Conservation (phyloP, 2,797 vertebrate genomes). For the Cyclura pinguis region DNA sequence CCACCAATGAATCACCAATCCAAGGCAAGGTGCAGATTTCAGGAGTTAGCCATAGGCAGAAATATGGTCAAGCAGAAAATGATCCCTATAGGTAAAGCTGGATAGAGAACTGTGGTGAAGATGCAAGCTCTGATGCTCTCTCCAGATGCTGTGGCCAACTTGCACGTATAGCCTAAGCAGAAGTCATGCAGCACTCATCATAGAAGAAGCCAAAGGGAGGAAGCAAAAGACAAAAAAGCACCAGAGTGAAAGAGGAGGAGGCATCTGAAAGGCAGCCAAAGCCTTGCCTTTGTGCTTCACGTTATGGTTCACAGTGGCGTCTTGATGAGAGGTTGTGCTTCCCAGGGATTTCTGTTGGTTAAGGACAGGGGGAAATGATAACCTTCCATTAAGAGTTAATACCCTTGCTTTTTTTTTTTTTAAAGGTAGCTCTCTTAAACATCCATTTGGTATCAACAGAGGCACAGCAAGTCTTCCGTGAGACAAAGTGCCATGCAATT, state of each 20-base stretch:
- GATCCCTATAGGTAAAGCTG: neutral
- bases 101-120: neutral
- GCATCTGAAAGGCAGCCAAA: neutral
- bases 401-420: neutral
- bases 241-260: neutral
- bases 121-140: neutral
- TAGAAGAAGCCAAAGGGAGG: neutral
- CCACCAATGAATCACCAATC: neutral
- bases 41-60: neutral
- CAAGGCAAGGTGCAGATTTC: neutral
- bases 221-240: neutral
- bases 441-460: neutral
- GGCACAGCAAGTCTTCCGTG: too few relatives aligned
- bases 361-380: neutral
- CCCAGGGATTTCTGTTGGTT: constrained; percentile 4
- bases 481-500: neutral
- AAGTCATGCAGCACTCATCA: neutral
- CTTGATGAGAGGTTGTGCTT: constrained; percentile 21
- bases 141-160: neutral
- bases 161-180: neutral
- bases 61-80: neutral
- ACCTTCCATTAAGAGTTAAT: constrained; percentile 11
- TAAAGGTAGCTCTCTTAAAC: too few relatives aligned
- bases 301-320: neutral
- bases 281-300: neutral